Evolutionary conservation across 2,113 vertebrate genomes (phyloP).

Genomic region (Ameiurus melas): DNA sequence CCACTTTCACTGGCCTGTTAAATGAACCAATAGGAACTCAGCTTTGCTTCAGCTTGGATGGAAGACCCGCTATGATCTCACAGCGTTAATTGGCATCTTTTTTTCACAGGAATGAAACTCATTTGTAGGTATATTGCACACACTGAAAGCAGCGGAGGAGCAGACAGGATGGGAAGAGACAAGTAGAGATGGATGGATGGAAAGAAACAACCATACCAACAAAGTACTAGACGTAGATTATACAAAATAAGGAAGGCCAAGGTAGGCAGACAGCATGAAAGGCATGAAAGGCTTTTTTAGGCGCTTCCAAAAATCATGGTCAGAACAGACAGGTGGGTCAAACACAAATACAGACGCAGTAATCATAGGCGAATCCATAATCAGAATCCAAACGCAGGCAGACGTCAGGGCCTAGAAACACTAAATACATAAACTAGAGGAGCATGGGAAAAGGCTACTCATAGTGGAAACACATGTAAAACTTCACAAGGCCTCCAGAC

Average conservation of each 20-base stretch:
- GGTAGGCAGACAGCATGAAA: constrained; percentile 15
- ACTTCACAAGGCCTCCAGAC: neutral
- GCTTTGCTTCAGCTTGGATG: constrained; percentile 29
- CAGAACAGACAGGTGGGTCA: neutral
- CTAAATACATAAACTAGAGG: neutral
- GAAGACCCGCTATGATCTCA: constrained; percentile 21
- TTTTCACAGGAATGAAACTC: neutral
- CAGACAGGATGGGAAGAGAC: neutral
- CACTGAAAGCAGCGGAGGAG: constrained; percentile 27
- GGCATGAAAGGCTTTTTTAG: constrained; percentile 3
- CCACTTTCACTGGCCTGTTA: constrained; percentile 31
- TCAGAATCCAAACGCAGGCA: constrained; percentile 5
- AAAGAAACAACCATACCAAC: neutral
- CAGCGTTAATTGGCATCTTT: neutral
- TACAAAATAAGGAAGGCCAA: constrained; percentile 8
- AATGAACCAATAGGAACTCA: neutral
- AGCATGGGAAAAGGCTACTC: neutral
- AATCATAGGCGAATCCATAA: constrained; percentile 18
- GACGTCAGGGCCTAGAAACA: neutral
- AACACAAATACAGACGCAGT: constrained; percentile 1
- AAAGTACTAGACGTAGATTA: neutral
- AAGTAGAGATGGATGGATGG: neutral
- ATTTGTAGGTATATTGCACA: neutral
- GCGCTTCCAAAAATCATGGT: neutral
- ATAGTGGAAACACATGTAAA: constrained; percentile 24